phyloP scores from a whole-genome alignment of 2,113 vertebrate species.

The Fulica atra region DNA sequence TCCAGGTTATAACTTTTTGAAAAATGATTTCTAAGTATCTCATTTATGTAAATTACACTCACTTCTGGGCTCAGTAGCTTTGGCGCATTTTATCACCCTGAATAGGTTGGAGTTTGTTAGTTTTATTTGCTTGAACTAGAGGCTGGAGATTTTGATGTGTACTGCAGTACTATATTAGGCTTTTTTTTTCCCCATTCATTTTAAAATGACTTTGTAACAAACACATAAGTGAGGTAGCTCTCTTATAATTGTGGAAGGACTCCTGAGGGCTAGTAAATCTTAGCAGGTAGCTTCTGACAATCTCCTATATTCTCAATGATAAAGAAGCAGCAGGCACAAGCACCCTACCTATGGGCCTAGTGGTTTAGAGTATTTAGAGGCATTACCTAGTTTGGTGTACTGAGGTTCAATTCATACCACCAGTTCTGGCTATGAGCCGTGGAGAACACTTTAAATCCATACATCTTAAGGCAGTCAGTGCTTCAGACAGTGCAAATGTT shows the following conservation, averaged over 20 bases:
- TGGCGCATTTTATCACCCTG: constrained; percentile 5
- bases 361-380: neutral
- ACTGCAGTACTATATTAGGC: neutral
- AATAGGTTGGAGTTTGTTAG: neutral
- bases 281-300: neutral
- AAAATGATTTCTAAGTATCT: constrained; percentile 34
- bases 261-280: neutral
- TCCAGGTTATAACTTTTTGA: neutral
- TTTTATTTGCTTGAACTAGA: constrained; percentile 19
- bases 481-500: neutral
- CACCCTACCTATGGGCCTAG: neutral
- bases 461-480: neutral
- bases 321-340: neutral
- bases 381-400: neutral
- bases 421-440: neutral
- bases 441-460: neutral
- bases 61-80: neutral
- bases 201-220: neutral
- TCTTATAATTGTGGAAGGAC: neutral
- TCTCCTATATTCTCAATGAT: neutral
- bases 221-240: neutral
- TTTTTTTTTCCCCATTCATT: neutral
- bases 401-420: neutral
- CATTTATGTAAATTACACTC: constrained; percentile 5
- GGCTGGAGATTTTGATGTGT: neutral